Percentiles rank a stretch among this genome's conserved stretches.
phyloP scores from a whole-genome alignment of 2,888 invertebrate species.

The Hermaeophaga mercurialis region DNA sequence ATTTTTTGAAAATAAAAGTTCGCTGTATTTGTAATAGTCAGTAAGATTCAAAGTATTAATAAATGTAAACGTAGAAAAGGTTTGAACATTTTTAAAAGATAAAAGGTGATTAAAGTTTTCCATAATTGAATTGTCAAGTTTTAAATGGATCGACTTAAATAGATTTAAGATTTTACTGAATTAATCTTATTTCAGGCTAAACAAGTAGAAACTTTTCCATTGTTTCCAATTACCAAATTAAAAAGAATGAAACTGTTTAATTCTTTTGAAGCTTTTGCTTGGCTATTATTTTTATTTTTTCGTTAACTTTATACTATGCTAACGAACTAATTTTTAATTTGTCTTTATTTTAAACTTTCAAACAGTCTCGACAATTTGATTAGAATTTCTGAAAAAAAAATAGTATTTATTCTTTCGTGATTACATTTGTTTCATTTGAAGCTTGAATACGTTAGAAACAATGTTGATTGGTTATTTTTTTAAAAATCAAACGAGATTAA shows the following conservation, averaged over 20 bases:
- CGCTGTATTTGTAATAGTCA: too few species aligned
- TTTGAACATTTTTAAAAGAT: too few species aligned
- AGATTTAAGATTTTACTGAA: constrained; percentile 6
- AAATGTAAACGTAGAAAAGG: too few species aligned
- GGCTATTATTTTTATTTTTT: constrained; percentile 1
- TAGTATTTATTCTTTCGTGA: too few species aligned
- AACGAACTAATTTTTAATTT: not conserved
- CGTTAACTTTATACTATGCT: not conserved
- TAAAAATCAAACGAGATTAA: too few species aligned
- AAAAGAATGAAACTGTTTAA: constrained; percentile 2
- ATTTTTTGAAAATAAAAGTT: too few species aligned
- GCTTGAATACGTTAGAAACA: too few species aligned
- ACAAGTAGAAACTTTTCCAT: constrained; percentile 4
- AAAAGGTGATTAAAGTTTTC: not conserved
- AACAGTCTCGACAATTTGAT: too few species aligned
- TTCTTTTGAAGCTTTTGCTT: not conserved
- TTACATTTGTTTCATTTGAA: too few species aligned
- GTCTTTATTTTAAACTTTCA: not conserved
- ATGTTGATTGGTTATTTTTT: too few species aligned
- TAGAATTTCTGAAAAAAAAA: too few species aligned
- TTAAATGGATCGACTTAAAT: constrained; percentile 1
- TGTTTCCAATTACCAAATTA: constrained; percentile 6
- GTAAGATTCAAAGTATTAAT: too few species aligned
- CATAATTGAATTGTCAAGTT: constrained; percentile 9
- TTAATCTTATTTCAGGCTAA: constrained; percentile 1